Evolutionary conservation across 2,888 invertebrate species (phyloP), one percentile per base, ranked within the genome.

Genomic region (Caenorhabditis virilis): DNA sequence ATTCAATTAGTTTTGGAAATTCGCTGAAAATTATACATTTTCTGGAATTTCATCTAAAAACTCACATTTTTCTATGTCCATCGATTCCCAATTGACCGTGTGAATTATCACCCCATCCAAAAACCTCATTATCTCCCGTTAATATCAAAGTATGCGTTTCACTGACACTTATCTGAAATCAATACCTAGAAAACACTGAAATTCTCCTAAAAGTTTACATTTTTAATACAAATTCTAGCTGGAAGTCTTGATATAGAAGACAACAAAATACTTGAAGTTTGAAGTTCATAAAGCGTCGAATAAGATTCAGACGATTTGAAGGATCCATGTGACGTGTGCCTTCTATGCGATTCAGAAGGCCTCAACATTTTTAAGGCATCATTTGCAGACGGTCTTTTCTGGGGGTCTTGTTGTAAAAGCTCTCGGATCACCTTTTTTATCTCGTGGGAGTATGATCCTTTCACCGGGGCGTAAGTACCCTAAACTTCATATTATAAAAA

Each of bases 401-500:
- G 84, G 0, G 89, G 88, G 72, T 89, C 88, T 68, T 87, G 86
- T 79, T 89, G 88, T 18, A 90, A 84, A 76, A 90, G 85, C 70
- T 88, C 87, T 67, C 86, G 85, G 23, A 90, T 85, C 3, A 90
- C 83, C 61, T 88, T 86, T 67, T 88, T 87, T 69, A 90, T 85
- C 25, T 87, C 88, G 11, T 87, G 85, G 2, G 89, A 89, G 83
- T 90, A 90, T 47, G 87, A 88, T 3, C 87, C 86, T 13, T 88
- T 89, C 39, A 90, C 86, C 0, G 89, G 88, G 18, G 88, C 87
- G 84, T 89, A 90, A 47, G 89, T 87, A 38, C 89, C 89, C 89
- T 89, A 36, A n/a, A 36, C 5, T 36, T n/a, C 11, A 30, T 30
- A 30, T 9, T 9, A 30, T 9, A 30, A 13, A 30, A 30, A 13